Base-by-base conservation (phyloP, 2,113 vertebrate genomes). In the Mormoops blainvillei region DNA sequence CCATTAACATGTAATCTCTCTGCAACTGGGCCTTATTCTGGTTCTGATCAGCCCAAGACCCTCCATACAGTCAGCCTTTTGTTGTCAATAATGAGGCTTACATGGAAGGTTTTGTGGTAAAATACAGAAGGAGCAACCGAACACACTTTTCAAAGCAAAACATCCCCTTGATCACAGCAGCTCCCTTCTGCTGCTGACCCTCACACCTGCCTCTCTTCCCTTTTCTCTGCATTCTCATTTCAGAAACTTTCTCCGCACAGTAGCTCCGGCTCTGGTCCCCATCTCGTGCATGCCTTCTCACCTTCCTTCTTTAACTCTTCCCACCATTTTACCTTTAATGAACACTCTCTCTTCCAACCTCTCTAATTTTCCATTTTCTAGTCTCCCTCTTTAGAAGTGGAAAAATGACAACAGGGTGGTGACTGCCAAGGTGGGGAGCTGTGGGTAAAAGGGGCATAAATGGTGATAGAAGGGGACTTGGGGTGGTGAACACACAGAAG, bases 151-250 rank as follows among this genome's bases (percentile, higher is more conserved):
- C 16, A 91, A 65, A 84, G 45, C 70, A 78, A 84, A 67, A 52
- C 5, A 20, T n/a, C 16, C 12, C 18, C 7, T 8, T 41, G 8
- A 3, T 48, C 61, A 36, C 5, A n/a, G 9, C 67, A n/a, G n/a
- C 1, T 50, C 22, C 43, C 3, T 31, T 33, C 36, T 11, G 6
- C 1, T 22, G 18, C 19, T 28, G 36, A 1, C 5, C 48, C 24
- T n/a, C 12, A 0, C 1, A 1, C 3, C 28, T 9, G 3, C 2
- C 13, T 68, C 63, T 67, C 5, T 26, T 7, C 7, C 2, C 31
- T 38, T 12, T n/a, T 22, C 22, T 22, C 0, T 0, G 0, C 33
- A 22, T 13, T 93, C 45, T 83, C 26, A 36, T 24, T 71, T 48
- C 13, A 16, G 22, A 71, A 31, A 54, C 16, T 13, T 20, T 56